Evolutionary conservation across 1,140 invertebrate species (phyloP).

Genomic region (Neodiprion pinetum): DNA sequence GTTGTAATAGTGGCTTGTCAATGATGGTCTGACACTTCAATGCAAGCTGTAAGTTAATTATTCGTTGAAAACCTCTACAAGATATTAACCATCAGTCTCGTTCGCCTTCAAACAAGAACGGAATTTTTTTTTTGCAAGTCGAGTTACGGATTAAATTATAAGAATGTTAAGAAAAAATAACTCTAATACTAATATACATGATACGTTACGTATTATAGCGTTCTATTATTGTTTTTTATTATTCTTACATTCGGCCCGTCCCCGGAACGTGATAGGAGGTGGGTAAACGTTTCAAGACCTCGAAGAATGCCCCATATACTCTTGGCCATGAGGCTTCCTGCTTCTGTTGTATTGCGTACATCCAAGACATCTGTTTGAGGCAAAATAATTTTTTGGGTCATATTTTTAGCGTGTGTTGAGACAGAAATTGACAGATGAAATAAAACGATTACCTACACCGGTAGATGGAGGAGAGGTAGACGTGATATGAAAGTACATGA

Average conservation of each 20-base stretch:
- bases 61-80: conserved; percentile 30
- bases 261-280: conserved; percentile 66
- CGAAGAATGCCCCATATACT: conserved; percentile 80
- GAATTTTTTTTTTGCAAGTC: conserved; percentile 2
- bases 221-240: background rate
- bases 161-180: background rate
- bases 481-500: too few species aligned
- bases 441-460: too few species aligned
- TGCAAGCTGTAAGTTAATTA: conserved; percentile 53
- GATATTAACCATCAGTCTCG: conserved; percentile 13
- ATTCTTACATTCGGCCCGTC: conserved; percentile 56
- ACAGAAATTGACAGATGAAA: too few species aligned
- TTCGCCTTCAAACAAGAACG: conserved; percentile 10
- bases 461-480: too few species aligned
- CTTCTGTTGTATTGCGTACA: conserved; percentile 36
- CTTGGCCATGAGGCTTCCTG: conserved; percentile 51
- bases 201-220: too few species aligned
- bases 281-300: conserved; percentile 82
- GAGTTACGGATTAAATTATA: too few species aligned
- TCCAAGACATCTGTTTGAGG: conserved; percentile 47
- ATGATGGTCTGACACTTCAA: conserved; percentile 65
- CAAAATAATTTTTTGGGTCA: conserved; percentile 13
- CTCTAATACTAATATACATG: too few species aligned
- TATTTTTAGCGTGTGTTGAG: too few species aligned
- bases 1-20: conserved; percentile 77